Evolutionary conservation across 1,140 invertebrate genomes (phyloP), one percentile per base, ranked within the genome.

Genomic region (Leptoteleia sp.): DNA sequence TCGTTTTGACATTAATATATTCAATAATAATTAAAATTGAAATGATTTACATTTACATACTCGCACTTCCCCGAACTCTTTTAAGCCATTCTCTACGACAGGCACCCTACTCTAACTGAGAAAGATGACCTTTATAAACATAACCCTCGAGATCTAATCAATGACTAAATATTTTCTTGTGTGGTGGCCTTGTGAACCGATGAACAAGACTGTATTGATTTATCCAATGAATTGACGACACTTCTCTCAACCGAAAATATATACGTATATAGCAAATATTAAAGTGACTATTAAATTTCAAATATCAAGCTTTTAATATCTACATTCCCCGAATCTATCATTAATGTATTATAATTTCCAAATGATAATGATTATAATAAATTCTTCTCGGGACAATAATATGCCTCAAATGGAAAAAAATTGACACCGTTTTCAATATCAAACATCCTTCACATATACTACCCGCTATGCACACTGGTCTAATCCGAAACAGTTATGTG

Each of bases 151-250:
- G 42, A 47, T 45, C 29, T n/a, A 61, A 47, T 61, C 42, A 47
- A 47, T 57, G 54, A 43, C 38, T 57, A 57, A 57, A 57, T 57
- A 57, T 43, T 43, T 57, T 57, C 43, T 43, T 11, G 31, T 22
- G 31, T 9, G n/a, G 3, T n/a, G 15, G 29, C 13, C 38, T 38
- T 43, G 27, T 57, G 37, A 62, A 62, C 33, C 27, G 11, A 15
- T 12, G 17, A 12, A 9, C 43, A 22, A 27, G 31, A 62, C 43
- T 59, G 43, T 62, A 47, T 64, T 50, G 59, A 64, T 64, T 15
- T 50, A 40, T 64, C 12, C 12, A 25, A 47, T 43, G 12, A 19
- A 48, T 29, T 62, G 3, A n/a, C 19, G 19, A n/a, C n/a, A n/a
- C n/a, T n/a, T n/a, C n/a, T n/a, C n/a, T n/a, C n/a, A n/a, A n/a